phyloP scores from a whole-genome alignment of 2,888 invertebrate species.

The Cenopis cana region DNA sequence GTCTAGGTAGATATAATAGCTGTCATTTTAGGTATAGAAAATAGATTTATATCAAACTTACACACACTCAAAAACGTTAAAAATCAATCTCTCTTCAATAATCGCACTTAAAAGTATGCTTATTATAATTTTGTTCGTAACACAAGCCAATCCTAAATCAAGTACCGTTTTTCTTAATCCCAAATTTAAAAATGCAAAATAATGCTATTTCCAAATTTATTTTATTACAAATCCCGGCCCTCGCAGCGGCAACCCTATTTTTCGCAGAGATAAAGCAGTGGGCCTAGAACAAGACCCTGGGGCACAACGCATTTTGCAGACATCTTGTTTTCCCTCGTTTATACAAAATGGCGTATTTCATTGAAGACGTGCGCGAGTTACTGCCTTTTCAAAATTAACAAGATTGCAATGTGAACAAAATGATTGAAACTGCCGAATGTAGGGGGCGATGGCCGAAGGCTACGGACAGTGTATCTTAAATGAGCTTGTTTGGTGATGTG shows the following conservation, averaged over 20 bases:
- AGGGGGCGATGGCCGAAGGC: slow-evolving; percentile 25
- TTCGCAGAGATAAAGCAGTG: slow-evolving; percentile 48
- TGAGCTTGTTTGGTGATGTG: slow-evolving; percentile 2
- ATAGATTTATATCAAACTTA: no score
- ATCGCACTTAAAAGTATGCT: no score
- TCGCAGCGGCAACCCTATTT: slow-evolving; percentile 21
- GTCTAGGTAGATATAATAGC: no score
- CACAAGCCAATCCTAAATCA: no score
- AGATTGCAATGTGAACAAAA: slow-evolving; percentile 15
- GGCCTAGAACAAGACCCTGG: slow-evolving; percentile 64
- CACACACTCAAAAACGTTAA: no score
- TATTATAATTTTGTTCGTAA: no score
- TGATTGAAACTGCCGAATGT: slow-evolving; percentile 36
- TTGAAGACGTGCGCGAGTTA: background rate
- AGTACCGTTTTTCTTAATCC: no score
- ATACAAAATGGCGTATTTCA: background rate
- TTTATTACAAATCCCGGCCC: background rate
- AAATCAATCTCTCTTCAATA: no score
- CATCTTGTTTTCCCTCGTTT: slow-evolving; percentile 32
- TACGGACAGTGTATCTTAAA: background rate
- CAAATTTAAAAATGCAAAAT: background rate
- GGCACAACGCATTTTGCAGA: slow-evolving; percentile 57
- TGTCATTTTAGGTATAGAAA: no score
- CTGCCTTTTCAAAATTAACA: background rate
- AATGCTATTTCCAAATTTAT: background rate